These are phyloP conservation scores for Alloscopus bannaensis DNA, from an alignment of 2,888 invertebrate species.

Conservation along the genomic window DNA sequence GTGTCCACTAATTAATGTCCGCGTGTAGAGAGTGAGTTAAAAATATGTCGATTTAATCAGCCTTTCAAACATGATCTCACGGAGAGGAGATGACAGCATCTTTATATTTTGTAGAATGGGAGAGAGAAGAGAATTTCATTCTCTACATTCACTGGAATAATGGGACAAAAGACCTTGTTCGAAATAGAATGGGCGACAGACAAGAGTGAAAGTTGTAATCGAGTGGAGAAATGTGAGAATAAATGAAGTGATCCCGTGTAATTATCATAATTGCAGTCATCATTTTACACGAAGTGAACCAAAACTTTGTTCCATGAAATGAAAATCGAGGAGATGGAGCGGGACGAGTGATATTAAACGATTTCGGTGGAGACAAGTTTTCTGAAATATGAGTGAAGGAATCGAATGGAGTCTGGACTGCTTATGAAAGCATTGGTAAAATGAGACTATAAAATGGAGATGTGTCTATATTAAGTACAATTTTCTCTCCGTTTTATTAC, in stretches of 20 bases:
- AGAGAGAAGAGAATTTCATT: not conserved
- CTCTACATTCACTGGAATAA: not conserved
- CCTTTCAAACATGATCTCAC: conserved; percentile 9
- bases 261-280: conserved; percentile 55
- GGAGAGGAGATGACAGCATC: conserved; percentile 3
- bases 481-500: no score
- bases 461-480: no score
- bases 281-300: no score
- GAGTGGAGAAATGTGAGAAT: not conserved
- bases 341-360: no score
- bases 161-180: not conserved
- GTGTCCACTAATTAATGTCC: conserved; percentile 57
- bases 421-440: no score
- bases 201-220: not conserved
- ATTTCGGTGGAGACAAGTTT: no score
- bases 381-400: no score
- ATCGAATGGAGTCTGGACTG: no score
- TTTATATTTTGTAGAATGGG: not conserved
- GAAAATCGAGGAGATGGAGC: no score
- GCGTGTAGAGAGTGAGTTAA: conserved; percentile 16
- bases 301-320: no score
- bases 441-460: no score
- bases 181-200: conserved; percentile 6
- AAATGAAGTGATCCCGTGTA: conserved; percentile 41
- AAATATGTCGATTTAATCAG: conserved; percentile 48